phyloP scores from a whole-genome alignment of 2,888 invertebrate species.

The Acronicta psi region DNA sequence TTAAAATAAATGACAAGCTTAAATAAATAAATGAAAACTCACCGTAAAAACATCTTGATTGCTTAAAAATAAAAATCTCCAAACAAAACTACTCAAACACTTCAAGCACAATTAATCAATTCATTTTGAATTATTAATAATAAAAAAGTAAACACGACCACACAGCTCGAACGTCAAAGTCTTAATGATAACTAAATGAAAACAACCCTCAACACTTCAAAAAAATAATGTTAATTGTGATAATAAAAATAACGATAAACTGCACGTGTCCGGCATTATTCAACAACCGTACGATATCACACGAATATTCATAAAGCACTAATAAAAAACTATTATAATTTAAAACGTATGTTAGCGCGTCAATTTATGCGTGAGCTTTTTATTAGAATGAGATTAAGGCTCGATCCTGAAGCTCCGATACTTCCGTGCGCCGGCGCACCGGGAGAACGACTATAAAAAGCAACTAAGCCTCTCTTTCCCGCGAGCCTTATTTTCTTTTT shows the following conservation, averaged over 20 bases:
- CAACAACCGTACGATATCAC: constrained; percentile 78
- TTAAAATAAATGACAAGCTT: no score
- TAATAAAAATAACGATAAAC: constrained; percentile 84
- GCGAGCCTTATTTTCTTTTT: constrained; percentile 84
- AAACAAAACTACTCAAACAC: constrained; percentile 64
- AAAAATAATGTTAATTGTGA: constrained; percentile 81
- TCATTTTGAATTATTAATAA: constrained; percentile 65
- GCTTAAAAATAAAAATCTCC: constrained; percentile 54
- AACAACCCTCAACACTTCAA: constrained; percentile 84
- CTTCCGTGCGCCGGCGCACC: constrained; percentile 87
- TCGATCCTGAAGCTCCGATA: constrained; percentile 85
- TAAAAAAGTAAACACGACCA: constrained; percentile 79
- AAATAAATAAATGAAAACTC: constrained; percentile 34
- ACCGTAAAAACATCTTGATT: constrained; percentile 82
- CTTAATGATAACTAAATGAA: constrained; percentile 82
- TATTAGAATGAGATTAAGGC: constrained; percentile 87
- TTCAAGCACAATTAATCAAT: constrained; percentile 67
- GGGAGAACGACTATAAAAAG: constrained; percentile 87
- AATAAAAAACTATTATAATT: constrained; percentile 78
- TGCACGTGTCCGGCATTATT: constrained; percentile 84
- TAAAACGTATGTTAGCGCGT: constrained; percentile 79
- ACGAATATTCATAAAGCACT: constrained; percentile 63
- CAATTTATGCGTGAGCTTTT: constrained; percentile 87
- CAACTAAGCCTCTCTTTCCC: constrained; percentile 87
- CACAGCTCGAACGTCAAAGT: constrained; percentile 78